These are phyloP conservation scores for Microvelia longipes DNA, from an alignment of 1,140 invertebrate genomes.

Conservation along the genomic window DNA sequence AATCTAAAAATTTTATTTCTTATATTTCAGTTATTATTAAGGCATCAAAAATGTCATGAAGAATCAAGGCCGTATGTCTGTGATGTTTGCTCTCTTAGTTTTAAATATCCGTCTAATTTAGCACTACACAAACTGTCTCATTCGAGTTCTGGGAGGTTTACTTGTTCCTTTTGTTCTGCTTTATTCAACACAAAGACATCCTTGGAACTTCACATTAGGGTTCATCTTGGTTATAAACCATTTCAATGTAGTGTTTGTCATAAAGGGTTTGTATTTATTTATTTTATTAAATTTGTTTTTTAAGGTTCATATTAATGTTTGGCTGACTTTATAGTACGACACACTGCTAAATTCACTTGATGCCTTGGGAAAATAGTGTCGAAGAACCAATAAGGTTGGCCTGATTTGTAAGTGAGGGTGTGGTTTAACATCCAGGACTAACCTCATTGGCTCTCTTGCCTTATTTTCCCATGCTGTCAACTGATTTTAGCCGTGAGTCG, in stretches of 20 bases:
- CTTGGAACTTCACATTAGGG: constrained; percentile 8
- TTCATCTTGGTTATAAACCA: constrained; percentile 1
- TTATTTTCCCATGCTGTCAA: no score
- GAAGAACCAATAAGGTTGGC: no score
- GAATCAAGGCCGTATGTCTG: background rate
- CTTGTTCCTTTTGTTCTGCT: constrained; percentile 5
- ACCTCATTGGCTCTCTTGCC: no score
- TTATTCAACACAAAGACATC: background rate
- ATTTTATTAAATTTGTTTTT: no score
- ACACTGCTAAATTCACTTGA: no score
- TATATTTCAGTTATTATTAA: background rate
- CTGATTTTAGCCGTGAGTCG: no score
- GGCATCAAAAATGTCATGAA: background rate
- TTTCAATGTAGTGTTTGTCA: constrained; percentile 6
- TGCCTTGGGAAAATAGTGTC: no score
- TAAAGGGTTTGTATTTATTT: constrained; percentile 37
- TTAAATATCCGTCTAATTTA: background rate
- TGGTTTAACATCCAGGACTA: no score
- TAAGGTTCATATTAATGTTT: no score
- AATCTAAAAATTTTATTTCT: no score
- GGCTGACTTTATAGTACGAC: no score
- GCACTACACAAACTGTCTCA: background rate
- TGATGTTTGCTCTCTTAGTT: background rate
- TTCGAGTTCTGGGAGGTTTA: background rate
- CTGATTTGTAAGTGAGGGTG: no score